phyloP scores from a whole-genome alignment of 2,888 invertebrate genomes.

The Cheilosia vernalis region DNA sequence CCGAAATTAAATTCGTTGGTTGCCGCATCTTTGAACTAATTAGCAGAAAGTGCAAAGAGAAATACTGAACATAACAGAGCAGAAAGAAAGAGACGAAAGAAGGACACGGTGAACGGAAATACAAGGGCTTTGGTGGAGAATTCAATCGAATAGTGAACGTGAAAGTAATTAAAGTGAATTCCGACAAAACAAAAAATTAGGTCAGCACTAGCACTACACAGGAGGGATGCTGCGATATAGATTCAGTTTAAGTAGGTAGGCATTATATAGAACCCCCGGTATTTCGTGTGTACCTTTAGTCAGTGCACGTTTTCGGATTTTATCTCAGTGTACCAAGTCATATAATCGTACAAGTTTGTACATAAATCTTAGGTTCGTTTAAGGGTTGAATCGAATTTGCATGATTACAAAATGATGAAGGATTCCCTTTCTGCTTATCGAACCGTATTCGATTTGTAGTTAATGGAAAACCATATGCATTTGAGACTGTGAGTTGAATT shows the following conservation, averaged over 20 bases:
- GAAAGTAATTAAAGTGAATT: slow-evolving; percentile 55
- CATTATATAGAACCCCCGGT: not conserved
- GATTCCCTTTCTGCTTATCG: slow-evolving; percentile 8
- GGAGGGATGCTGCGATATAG: slow-evolving; percentile 13
- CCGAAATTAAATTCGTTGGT: slow-evolving; percentile 76
- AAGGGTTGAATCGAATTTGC: slow-evolving; percentile 60
- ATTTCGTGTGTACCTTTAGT: slow-evolving; percentile 13
- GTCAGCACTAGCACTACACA: slow-evolving; percentile 24
- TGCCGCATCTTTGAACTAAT: slow-evolving; percentile 75
- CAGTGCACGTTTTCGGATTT: slow-evolving; percentile 33
- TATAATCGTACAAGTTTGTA: not conserved
- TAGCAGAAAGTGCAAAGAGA: slow-evolving; percentile 59
- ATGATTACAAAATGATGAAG: slow-evolving; percentile 48
- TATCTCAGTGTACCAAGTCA: not conserved
- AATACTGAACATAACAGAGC: not conserved
- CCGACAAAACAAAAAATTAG: slow-evolving; percentile 17
- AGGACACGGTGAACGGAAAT: not conserved
- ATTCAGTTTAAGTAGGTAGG: not conserved
- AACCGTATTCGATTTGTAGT: slow-evolving; percentile 6
- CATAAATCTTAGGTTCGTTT: slow-evolving; percentile 28
- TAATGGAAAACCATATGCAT: slow-evolving; percentile 47
- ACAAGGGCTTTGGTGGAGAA: slow-evolving; percentile 29
- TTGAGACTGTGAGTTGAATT: not conserved
- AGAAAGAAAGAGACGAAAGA: slow-evolving; percentile 28
- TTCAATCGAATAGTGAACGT: slow-evolving; percentile 60